A percentile compares a stretch with the other conserved stretches of the same genome.
These are phyloP conservation scores for Scortum barcoo DNA, from an alignment of 2,113 vertebrate species.

Conservation along the genomic window DNA sequence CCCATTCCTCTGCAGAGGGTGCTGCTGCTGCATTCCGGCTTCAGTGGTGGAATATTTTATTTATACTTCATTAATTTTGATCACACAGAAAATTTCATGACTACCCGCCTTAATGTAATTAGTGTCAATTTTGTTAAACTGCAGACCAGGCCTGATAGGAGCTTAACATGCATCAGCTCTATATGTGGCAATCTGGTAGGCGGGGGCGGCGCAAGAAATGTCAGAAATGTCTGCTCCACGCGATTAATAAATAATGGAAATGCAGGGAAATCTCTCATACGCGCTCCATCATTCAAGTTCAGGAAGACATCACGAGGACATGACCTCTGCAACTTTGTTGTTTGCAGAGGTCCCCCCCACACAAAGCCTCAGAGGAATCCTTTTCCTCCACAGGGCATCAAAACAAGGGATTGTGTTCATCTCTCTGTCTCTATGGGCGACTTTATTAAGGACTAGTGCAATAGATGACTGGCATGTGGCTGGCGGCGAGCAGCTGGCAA, in stretches of 20 bases:
- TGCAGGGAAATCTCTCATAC: constrained; percentile 8
- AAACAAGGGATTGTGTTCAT: constrained; percentile 73
- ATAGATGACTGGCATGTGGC: constrained; percentile 69
- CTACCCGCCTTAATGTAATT: constrained; percentile 43
- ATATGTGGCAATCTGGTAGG: not conserved
- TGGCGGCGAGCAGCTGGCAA: constrained; percentile 61
- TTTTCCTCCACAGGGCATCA: constrained; percentile 61
- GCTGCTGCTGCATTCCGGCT: not conserved
- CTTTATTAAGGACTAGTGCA: constrained; percentile 72
- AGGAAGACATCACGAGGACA: not conserved
- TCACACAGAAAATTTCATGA: constrained; percentile 64
- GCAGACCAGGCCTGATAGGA: constrained; percentile 10
- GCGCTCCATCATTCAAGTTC: constrained; percentile 19
- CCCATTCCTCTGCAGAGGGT: constrained; percentile 27
- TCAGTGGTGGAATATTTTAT: constrained; percentile 51
- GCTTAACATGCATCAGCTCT: constrained; percentile 24
- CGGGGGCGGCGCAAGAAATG: not conserved
- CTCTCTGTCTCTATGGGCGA: constrained; percentile 61
- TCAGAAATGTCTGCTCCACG: not conserved
- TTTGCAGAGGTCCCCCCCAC: constrained; percentile 45
- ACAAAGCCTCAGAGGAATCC: constrained; percentile 48
- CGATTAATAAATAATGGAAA: constrained; percentile 26
- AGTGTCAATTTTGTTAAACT: constrained; percentile 45
- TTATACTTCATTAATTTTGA: constrained; percentile 63
- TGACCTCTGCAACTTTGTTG: constrained; percentile 45